Evolutionary conservation across 2,888 invertebrate genomes (phyloP), one percentile per base, ranked within the genome.

Genomic region (Oscheius sp.): DNA sequence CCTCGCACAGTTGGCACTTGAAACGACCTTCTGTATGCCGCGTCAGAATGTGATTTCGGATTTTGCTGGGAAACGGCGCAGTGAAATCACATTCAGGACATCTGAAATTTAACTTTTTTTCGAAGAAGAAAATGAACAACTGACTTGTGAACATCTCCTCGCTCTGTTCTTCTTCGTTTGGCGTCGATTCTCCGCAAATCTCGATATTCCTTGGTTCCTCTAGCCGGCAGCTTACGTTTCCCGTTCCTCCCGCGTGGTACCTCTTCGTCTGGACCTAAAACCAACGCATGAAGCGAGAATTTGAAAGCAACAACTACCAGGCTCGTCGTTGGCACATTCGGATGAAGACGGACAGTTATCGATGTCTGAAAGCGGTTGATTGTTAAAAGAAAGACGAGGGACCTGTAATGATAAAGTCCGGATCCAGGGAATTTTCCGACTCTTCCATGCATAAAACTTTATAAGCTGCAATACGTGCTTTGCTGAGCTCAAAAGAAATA

Each of bases 1-100:
- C 51, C 4, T 13, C 11, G 35, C 82, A 82, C 21, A 21, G 42
- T 10, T 37, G 37, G 42, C 74, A 74, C 13, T 70, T 59, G 51
- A 50, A 70, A 35, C 66, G n/a, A 62, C 72, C 72, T 57, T 13
- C 3, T 13, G 59, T 29, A 35, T 74, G 74, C 2, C 33, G 50
- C 48, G 29, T 50, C 9, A 42, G 35, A 13, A 74, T 13, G 59
- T 74, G 74, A 1, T n/a, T 37, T n/a, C 58, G n/a, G 2, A 74
- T 47, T 59, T 74, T 74, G 47, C 50, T 74, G 2, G 68, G 68
- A 50, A 70, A 74, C 9, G 53, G 9, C 2, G 72, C 72, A 5
- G 72, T 62, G 21, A 51, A 72, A 10, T 60, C 60, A 50, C 72
- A 72, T 11, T 62, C 11, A 2, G 60, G 51, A 13, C 72, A 72